Evolutionary conservation across 2,797 vertebrate genomes (phyloP), one percentile per base, ranked within the genome.

Genomic region (Halcyon leucocephala): DNA sequence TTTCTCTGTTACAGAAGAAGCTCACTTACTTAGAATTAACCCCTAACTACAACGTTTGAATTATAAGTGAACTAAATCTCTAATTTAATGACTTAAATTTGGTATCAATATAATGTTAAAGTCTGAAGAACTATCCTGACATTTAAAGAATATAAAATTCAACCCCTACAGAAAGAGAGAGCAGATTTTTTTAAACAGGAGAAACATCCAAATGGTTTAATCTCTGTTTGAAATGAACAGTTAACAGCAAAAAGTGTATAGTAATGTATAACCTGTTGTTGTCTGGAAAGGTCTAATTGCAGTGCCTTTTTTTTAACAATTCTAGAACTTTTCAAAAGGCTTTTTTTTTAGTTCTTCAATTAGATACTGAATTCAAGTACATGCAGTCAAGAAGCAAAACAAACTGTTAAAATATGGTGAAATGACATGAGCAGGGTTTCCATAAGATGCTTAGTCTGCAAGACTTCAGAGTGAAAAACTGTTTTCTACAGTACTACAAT

Each of bases 381-480:
- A 91, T n/a, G 48, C 44, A 85, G 83, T 92, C 61, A 95, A 92
- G 77, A 97, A 86, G 82, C 55, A 87, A 86, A 86, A 33, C 18
- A 39, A 82, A 82, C 70, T 69, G 86, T 46, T 92, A 71, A 91
- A 92, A 85, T 80, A 61, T 29, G 52, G 14, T 49, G 69, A 92
- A 84, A 60, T 44, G 39, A 71, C 69, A 39, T 72, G 21, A 96
- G 60, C 49, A 95, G 55, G 3, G 18, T 85, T 97, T 97, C 96
- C 84, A 87, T 94, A 90, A 89, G 90, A 86, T 13, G 17, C 4
- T 51, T 78, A 89, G 62, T 93, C 95, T 88, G 55, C 73, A 92
- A 88, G 55, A 88, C 66, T 82, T 92, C 95, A 58, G 61, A 89
- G 39, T 54, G 54, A 85, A 70, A 16, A 86, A 58, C n/a, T 58